Evolutionary conservation across 92 coral and sea anemone genomes (phyloP).

Genomic region (Pocillopora grandis): DNA sequence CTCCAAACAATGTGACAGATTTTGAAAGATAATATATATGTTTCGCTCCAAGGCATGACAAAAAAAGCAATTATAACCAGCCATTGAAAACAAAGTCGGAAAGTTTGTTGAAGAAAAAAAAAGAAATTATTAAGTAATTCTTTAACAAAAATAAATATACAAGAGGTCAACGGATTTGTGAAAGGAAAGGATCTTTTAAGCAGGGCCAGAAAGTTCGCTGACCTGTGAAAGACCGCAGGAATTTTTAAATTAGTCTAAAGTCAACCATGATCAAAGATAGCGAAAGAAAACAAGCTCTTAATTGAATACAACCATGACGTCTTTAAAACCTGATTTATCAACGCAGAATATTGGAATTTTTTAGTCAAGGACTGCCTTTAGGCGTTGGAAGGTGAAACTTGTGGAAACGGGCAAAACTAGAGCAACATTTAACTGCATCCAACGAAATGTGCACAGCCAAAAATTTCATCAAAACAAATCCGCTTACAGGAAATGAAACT

Average conservation of each 20-base stretch:
- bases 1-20: too few species aligned
- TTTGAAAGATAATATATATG: too few species aligned
- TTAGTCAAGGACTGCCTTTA: background rate
- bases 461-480: background rate
- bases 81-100: too few species aligned
- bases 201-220: slow-evolving; percentile 3
- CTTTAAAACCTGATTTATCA: slow-evolving; percentile 2
- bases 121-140: too few species aligned
- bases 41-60: too few species aligned
- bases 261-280: slow-evolving; percentile 18
- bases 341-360: background rate
- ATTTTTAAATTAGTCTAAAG: slow-evolving; percentile 21
- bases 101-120: too few species aligned
- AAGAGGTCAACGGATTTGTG: background rate
- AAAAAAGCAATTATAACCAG: too few species aligned
- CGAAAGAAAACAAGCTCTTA: slow-evolving; percentile 27
- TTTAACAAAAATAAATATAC: background rate
- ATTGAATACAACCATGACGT: background rate
- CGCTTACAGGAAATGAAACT: slow-evolving; percentile 5
- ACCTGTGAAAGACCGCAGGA: slow-evolving; percentile 12
- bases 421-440: background rate
- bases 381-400: background rate
- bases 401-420: background rate
- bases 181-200: background rate
- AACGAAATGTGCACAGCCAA: slow-evolving; percentile 3